Base-by-base conservation (phyloP, 2,888 invertebrate species). In the Erebia aethiops region DNA sequence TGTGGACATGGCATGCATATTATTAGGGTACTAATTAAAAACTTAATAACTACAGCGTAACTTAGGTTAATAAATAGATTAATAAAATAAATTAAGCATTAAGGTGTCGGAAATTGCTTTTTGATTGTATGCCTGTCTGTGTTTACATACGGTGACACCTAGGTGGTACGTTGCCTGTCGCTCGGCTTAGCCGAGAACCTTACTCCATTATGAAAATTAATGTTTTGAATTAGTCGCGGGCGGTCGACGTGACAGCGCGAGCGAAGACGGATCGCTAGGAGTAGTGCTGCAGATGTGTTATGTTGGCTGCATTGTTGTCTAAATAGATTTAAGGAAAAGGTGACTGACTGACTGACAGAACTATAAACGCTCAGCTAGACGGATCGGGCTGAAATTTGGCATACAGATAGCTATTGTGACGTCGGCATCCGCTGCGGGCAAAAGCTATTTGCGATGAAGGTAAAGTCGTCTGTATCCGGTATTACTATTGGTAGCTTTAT, bases 201-300 rank as follows among this genome's bases (percentile, higher is more conserved):
- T 88, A 90, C 86, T 92, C 92, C 93, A 94, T 94, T 94, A 93
- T 87, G 89, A 90, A 93, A 93, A 93, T 94, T 92, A 93, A 93
- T 93, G 93, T 92, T 92, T 92, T 87, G 90, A 92, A 90, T 92
- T 90, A 92, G 87, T 82, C 82, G 79, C 80, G 77, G 79, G 74
- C 79, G 77, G 76, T 77, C 77, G 80, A 77, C 78, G 78, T 78
- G 79, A 75, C 78, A 78, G 81, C 78, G 81, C 71, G 79, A 78
- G 80, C 78, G 80, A 81, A 80, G 75, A 82, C 79, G 78, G 77
- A 81, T 79, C 79, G 71, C 78, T 74, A 76, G 76, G 73, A 74
- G 78, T 77, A 71, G 72, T 71, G 73, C 73, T 73, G 77, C 78
- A 73, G 71, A 71, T 70, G 58, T 41, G 46, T 52, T 43, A 51